These are phyloP conservation scores for Tetropium fuscum DNA, from an alignment of 2,888 invertebrate genomes.

Conservation along the genomic window DNA sequence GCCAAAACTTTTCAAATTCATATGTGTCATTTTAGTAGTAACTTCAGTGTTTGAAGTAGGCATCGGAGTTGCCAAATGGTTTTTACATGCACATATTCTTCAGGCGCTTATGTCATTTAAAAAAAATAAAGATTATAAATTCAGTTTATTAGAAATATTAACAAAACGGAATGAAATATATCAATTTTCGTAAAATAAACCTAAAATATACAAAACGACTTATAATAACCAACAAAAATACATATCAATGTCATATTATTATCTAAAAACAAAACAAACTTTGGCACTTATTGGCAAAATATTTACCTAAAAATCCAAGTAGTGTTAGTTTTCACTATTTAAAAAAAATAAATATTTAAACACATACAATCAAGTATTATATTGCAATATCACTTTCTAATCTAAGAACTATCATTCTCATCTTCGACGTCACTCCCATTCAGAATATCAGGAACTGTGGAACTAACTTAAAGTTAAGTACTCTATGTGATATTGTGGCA, in stretches of 20 bases:
- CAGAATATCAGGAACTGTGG: background rate
- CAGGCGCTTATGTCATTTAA: background rate
- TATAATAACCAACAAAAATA: too few relatives aligned
- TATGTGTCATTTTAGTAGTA: background rate
- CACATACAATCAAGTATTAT: background rate
- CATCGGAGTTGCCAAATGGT: background rate
- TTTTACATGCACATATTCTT: background rate
- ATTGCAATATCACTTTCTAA: background rate
- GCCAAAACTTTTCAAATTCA: conserved; percentile 1
- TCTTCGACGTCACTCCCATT: background rate
- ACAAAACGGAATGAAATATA: too few relatives aligned
- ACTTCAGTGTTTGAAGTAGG: background rate
- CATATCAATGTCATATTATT: too few relatives aligned
- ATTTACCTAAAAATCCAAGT: too few relatives aligned
- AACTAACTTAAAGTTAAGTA: background rate
- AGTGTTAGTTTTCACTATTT: too few relatives aligned
- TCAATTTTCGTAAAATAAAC: too few relatives aligned
- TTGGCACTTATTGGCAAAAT: too few relatives aligned
- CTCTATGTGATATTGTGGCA: background rate
- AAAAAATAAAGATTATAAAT: background rate
- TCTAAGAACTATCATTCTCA: background rate
- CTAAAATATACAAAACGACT: too few relatives aligned
- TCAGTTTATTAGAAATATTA: background rate
- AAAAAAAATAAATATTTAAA: background rate
- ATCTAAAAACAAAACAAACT: too few relatives aligned